These are phyloP conservation scores for Arvicanthis niloticus DNA, from an alignment of 2,113 vertebrate genomes.

Conservation along the genomic window DNA sequence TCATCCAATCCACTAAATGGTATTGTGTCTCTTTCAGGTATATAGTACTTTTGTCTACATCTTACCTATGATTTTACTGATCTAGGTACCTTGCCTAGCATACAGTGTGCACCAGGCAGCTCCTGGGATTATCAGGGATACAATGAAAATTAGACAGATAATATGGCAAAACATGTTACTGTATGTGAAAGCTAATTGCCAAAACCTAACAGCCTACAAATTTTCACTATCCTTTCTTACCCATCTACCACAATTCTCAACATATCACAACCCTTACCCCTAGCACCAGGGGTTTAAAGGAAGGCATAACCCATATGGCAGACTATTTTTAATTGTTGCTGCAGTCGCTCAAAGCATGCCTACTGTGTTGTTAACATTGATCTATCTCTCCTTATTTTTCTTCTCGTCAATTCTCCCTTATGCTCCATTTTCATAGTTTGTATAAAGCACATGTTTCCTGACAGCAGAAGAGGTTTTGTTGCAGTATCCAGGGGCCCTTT, in stretches of 20 bases:
- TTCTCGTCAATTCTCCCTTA: conserved; percentile 32
- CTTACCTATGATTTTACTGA: neutral
- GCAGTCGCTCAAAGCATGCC: conserved; percentile 14
- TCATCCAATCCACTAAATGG: neutral
- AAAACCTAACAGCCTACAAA: neutral
- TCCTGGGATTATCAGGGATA: neutral
- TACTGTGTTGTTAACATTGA: conserved; percentile 11
- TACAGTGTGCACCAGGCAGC: neutral
- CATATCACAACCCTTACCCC: neutral
- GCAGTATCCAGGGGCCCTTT: conserved; percentile 66
- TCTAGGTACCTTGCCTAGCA: neutral
- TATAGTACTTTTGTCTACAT: neutral
- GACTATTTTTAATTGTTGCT: conserved; percentile 10
- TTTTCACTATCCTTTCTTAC: neutral
- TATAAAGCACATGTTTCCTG: conserved; percentile 69
- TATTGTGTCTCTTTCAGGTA: neutral
- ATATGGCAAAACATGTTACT: neutral
- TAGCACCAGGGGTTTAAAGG: neutral
- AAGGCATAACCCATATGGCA: neutral
- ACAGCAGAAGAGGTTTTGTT: conserved; percentile 66
- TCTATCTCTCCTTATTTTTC: conserved; percentile 39
- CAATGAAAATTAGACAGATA: conserved; percentile 16
- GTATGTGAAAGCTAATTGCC: conserved; percentile 30
- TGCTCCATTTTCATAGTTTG: conserved; percentile 60
- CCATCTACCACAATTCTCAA: neutral